Evolutionary conservation across 2,113 vertebrate species (phyloP).

Genomic region (Oxyura jamaicensis): DNA sequence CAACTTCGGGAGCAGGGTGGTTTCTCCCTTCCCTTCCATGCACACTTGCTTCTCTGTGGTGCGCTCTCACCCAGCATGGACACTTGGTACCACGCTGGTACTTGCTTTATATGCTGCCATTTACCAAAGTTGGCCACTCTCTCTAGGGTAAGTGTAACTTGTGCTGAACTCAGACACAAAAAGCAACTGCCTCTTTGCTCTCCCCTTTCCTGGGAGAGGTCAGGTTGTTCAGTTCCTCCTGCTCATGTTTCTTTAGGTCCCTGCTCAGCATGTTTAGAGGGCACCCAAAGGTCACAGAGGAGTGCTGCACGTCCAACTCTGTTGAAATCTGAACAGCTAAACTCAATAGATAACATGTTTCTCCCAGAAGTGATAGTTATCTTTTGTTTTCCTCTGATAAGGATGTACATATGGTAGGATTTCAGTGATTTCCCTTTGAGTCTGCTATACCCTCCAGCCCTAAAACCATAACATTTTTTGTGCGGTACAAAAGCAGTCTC

Average conservation of each 20-base stretch:
- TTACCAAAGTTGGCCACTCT: background rate
- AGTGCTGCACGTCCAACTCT: background rate
- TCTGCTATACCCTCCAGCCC: background rate
- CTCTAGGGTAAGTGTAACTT: background rate
- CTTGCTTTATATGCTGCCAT: background rate
- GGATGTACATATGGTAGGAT: background rate
- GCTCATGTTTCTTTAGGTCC: background rate
- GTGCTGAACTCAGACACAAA: background rate
- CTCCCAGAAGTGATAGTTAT: slow-evolving; percentile 13
- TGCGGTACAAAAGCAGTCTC: background rate
- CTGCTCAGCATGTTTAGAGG: background rate
- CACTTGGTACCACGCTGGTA: background rate
- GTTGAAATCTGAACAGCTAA: background rate
- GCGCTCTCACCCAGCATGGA: background rate
- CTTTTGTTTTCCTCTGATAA: slow-evolving; percentile 2
- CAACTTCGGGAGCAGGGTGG: background rate
- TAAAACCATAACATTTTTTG: background rate
- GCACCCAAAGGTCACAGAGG: background rate
- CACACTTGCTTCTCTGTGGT: background rate
- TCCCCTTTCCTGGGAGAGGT: background rate
- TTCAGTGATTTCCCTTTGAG: background rate
- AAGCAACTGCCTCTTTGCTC: background rate
- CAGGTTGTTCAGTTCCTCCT: background rate
- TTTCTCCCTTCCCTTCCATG: background rate
- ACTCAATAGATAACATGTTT: background rate